phyloP scores from a whole-genome alignment of 2,113 vertebrate species.

The Accipiter virgatus region DNA sequence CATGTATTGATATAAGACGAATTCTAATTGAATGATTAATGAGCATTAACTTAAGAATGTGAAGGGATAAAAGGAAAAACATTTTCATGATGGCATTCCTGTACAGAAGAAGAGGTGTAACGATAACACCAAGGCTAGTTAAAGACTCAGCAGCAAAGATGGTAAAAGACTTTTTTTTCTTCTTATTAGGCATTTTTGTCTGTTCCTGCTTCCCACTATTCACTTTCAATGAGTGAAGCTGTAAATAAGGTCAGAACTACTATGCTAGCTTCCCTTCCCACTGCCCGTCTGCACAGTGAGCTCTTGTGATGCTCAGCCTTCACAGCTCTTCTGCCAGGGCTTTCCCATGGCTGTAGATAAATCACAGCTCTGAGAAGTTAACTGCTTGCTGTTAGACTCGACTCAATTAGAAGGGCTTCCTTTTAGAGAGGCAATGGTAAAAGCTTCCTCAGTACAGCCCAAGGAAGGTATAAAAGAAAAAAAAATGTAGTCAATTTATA shows the following conservation, averaged over 20 bases:
- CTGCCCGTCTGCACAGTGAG: neutral
- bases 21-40: neutral
- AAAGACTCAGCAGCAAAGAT: neutral
- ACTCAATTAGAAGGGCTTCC: neutral
- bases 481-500: neutral
- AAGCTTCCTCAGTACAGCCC: neutral
- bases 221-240: neutral
- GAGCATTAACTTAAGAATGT: neutral
- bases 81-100: neutral
- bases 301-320: neutral
- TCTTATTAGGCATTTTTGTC: neutral
- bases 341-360: neutral
- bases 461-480: neutral
- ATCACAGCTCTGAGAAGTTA: neutral
- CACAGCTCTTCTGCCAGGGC: neutral
- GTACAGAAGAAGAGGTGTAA: neutral
- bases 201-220: neutral
- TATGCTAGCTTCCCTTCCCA: rapidly evolving
- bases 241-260: neutral
- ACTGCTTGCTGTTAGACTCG: neutral
- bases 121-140: neutral
- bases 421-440: neutral
- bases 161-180: neutral
- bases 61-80: neutral
- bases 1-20: neutral